Evolutionary conservation across 1,140 invertebrate species (phyloP), one percentile per base, ranked within the genome.

Genomic region (Sitophilus oryzae): DNA sequence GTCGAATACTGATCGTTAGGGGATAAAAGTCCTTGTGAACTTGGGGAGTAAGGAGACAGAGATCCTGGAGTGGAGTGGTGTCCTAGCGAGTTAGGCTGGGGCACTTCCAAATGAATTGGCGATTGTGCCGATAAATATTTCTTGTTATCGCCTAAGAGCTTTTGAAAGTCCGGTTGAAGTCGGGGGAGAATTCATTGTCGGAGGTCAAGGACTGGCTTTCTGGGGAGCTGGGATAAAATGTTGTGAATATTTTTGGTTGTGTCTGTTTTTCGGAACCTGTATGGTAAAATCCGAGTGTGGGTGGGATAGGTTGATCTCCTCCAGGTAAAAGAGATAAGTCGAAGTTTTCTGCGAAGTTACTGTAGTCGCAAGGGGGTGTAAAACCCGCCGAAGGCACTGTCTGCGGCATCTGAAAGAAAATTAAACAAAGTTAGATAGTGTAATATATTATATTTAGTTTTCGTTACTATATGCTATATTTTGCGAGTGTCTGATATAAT

Each of bases 371-470:
- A 34, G 85, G 82, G 49, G 82, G 79, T 68, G 83, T 85, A 67
- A 80, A 83, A 71, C 82, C 81, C 61, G 83, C 79, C 56, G 83
- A 79, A 20, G 86, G 86, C 65, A 88, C 85, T 51, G 81, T 86
- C 74, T 89, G 87, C 74, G 86, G 83, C 87, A 89, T 89, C 87
- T 89, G 82, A 23, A 76, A 30, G 43, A 63, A 62, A 67, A 30
- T 6, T 35, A 38, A 10, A 2, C n/a, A n/a, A n/a, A n/a, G n/a
- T n/a, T n/a, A n/a, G n/a, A n/a, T n/a, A n/a, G n/a, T n/a, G n/a
- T n/a, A n/a, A n/a, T n/a, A n/a, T n/a, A n/a, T n/a, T n/a, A n/a
- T n/a, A n/a, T n/a, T n/a, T n/a, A n/a, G n/a, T n/a, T n/a, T n/a
- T n/a, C n/a, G n/a, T n/a, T n/a, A n/a, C n/a, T n/a, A n/a, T n/a